Base-by-base conservation (phyloP, 2,888 invertebrate genomes). In the Cataglyphis altisquamis region DNA sequence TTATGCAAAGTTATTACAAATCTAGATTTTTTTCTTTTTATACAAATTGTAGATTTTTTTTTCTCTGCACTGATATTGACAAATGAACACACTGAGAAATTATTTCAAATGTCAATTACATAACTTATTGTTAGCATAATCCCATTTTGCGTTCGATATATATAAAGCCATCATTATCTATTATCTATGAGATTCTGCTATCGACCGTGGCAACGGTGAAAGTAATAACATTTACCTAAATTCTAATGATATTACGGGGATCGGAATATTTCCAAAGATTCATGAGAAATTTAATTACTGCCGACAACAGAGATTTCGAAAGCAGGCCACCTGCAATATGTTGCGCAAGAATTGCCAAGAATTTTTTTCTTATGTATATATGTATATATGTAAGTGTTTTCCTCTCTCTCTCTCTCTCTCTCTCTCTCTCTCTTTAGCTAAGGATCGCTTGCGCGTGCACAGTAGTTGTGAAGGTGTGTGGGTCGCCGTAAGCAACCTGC, bases 401-500 rank as follows among this genome's bases (percentile, higher is more conserved):
- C 15, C 52, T 68, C 63, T 52, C 63, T 52, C 41, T 48, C 6
- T 18, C 6, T 68, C 63, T 52, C 63, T 52, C 41, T 48, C 6
- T 18, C 6, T 29, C 18, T 41, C 21, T 45, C 45, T 62, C 48
- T 57, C 55, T 70, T 45, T 45, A 32, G n/a, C 45, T 57, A 60
- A 80, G 78, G 74, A 70, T 29, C 70, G 68, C 67, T 67, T 63
- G 70, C 67, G 77, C 70, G 83, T 68, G 62, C 57, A 41, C 52
- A n/a, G 64, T 63, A 67, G 70, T 87, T 77, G 60, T 48, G 52
- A 88, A 89, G 83, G 87, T 84, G 32, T 45, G 87, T 86, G 85
- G 83, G 84, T 21, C 83, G 84, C 85, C 85, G 88, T 86, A 90
- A 91, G 89, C 90, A 92, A 92, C 92, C 90, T 91, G 92, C 90